These are phyloP conservation scores for Ormyrus nitidulus DNA, from an alignment of 2,888 invertebrate genomes.

Conservation along the genomic window DNA sequence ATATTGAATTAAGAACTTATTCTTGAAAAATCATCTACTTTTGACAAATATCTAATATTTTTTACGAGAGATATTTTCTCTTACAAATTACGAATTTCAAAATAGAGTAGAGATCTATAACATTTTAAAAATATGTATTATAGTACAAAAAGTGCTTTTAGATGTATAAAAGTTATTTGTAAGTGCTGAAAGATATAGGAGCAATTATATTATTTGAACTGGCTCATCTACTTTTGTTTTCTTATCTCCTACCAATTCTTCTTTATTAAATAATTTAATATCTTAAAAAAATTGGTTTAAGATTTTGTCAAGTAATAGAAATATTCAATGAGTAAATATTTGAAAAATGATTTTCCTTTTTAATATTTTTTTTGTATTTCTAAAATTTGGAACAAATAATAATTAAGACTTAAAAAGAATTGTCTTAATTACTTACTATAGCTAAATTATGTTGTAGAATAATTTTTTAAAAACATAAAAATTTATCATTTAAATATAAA, in stretches of 20 bases:
- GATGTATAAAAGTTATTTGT: slow-evolving; percentile 56
- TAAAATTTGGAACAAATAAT: slow-evolving; percentile 35
- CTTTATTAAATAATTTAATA: too few species aligned
- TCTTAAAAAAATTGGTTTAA: not conserved
- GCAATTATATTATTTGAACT: slow-evolving; percentile 54
- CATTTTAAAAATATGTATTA: slow-evolving; percentile 51
- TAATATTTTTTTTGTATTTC: not conserved
- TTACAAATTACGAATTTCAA: slow-evolving; percentile 31
- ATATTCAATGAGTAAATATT: not conserved
- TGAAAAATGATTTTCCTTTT: not conserved
- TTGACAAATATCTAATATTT: slow-evolving; percentile 49
- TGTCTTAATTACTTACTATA: too few species aligned
- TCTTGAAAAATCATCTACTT: slow-evolving; percentile 42
- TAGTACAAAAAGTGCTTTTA: slow-evolving; percentile 56
- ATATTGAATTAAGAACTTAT: slow-evolving; percentile 32
- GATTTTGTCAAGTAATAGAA: not conserved
- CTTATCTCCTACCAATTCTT: not conserved
- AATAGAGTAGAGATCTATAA: slow-evolving; percentile 44
- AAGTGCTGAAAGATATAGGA: slow-evolving; percentile 53
- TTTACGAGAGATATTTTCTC: slow-evolving; percentile 45
- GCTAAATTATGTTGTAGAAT: too few species aligned
- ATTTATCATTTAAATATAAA: too few species aligned
- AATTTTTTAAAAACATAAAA: too few species aligned
- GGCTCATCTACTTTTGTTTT: slow-evolving; percentile 33
- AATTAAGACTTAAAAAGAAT: slow-evolving; percentile 6